Evolutionary conservation across 2,888 invertebrate genomes (phyloP).

Genomic region (Tachina fera): DNA sequence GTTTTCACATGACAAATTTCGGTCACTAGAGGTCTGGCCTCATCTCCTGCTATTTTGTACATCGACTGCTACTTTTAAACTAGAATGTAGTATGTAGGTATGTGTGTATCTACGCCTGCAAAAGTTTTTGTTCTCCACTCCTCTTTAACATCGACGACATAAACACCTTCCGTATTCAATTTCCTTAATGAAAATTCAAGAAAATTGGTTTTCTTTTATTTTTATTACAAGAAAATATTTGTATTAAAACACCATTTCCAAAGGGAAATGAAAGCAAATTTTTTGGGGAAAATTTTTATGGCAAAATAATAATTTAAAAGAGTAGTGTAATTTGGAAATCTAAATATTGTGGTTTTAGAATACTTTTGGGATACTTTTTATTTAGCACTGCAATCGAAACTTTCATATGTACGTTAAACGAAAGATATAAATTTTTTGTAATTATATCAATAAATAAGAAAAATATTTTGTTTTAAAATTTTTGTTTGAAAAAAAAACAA

Average conservation of each 20-base stretch:
- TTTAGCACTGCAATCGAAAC: too few relatives aligned
- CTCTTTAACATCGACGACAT: slow-evolving; percentile 17
- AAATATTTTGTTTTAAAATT: too few relatives aligned
- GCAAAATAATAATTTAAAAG: too few relatives aligned
- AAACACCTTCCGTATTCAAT: slow-evolving; percentile 64
- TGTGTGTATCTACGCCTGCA: neutral
- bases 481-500: too few relatives aligned
- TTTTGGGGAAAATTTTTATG: too few relatives aligned
- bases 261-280: neutral
- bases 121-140: slow-evolving; percentile 16
- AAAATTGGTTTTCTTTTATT: slow-evolving; percentile 6
- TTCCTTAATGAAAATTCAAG: slow-evolving; percentile 69
- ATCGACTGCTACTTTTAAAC: neutral
- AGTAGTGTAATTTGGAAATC: too few relatives aligned
- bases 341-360: too few relatives aligned
- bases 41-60: slow-evolving; percentile 7
- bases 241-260: slow-evolving; percentile 32
- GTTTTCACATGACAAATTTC: slow-evolving; percentile 57
- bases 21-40: slow-evolving; percentile 13
- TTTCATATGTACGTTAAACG: too few relatives aligned
- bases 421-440: too few relatives aligned
- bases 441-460: too few relatives aligned
- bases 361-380: too few relatives aligned
- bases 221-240: neutral
- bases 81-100: neutral